Evolutionary conservation across 1,140 invertebrate genomes (phyloP).

Genomic region (Dermatophagoides farinae): DNA sequence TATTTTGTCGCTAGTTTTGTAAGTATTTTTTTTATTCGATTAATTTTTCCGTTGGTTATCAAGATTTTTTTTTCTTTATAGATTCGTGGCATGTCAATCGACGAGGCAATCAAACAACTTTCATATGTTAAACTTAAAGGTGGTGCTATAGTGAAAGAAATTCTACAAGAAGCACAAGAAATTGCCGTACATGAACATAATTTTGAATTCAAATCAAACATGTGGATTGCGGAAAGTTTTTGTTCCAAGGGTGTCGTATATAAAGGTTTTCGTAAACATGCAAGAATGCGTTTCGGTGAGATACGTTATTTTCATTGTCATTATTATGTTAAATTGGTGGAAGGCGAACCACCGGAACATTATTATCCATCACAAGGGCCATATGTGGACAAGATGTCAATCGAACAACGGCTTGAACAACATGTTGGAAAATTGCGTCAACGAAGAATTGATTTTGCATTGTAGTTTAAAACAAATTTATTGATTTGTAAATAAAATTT

Average conservation of each 20-base stretch:
- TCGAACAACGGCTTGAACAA: slow-evolving; percentile 45
- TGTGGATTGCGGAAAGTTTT: slow-evolving; percentile 87
- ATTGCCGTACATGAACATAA: slow-evolving; percentile 67
- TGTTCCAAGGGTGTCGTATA: slow-evolving; percentile 46
- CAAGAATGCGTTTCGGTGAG: slow-evolving; percentile 39
- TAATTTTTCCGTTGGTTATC: slow-evolving; percentile 6
- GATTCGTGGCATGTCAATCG: slow-evolving; percentile 63
- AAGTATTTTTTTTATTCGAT: slow-evolving; percentile 7
- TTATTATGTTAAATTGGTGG: slow-evolving; percentile 73
- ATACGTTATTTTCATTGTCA: slow-evolving; percentile 59
- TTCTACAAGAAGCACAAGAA: slow-evolving; percentile 55
- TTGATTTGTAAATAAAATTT: neutral
- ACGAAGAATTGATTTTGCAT: slow-evolving; percentile 18
- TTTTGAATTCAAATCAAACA: slow-evolving; percentile 82
- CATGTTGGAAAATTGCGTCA: slow-evolving; percentile 38
- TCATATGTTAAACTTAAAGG: slow-evolving; percentile 66
- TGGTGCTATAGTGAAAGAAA: slow-evolving; percentile 48
- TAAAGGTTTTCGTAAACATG: slow-evolving; percentile 64
- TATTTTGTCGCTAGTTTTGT: slow-evolving; percentile 71
- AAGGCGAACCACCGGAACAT: slow-evolving; percentile 72
- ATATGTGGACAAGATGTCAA: slow-evolving; percentile 24
- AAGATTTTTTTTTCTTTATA: neutral
- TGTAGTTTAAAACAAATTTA: neutral
- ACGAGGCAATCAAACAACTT: slow-evolving; percentile 78
- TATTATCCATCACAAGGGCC: slow-evolving; percentile 30